Evolutionary conservation across 2,797 vertebrate genomes (phyloP).

Genomic region (Myoxocephalus aenaeus): DNA sequence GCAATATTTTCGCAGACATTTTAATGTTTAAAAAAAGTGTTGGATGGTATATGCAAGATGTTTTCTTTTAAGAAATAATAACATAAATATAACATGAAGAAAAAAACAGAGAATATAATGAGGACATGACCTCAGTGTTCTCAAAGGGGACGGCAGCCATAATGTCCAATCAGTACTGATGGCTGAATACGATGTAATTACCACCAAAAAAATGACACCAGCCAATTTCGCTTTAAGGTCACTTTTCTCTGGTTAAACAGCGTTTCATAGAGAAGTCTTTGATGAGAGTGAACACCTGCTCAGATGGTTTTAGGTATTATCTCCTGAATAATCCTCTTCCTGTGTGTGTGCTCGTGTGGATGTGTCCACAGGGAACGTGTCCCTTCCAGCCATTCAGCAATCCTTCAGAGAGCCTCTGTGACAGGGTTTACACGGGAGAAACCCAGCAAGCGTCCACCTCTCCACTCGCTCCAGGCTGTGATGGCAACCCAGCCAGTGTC

Average conservation of each 20-base stretch:
- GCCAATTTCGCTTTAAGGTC: background rate
- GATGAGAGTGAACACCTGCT: background rate
- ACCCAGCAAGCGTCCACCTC: background rate
- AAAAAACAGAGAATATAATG: too few species aligned
- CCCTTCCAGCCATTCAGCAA: conserved; percentile 42
- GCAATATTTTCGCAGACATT: background rate
- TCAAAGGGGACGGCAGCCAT: background rate
- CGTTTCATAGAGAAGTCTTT: background rate
- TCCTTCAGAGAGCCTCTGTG: conserved; percentile 54
- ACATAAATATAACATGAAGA: too few species aligned
- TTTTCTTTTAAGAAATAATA: background rate
- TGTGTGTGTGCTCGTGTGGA: background rate
- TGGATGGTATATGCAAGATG: background rate
- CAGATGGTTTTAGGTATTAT: background rate
- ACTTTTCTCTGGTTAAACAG: background rate
- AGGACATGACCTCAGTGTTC: too few species aligned
- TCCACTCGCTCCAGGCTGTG: background rate
- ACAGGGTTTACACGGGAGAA: conserved; percentile 57
- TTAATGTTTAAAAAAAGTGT: background rate
- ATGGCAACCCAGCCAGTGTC: background rate
- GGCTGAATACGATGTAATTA: background rate
- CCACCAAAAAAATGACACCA: background rate
- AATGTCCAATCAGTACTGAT: background rate
- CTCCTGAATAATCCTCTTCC: background rate
- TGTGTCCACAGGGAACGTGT: conserved; percentile 25